Evolutionary conservation across 1,140 invertebrate genomes (phyloP).

Genomic region (Drosophila punjabiensis): DNA sequence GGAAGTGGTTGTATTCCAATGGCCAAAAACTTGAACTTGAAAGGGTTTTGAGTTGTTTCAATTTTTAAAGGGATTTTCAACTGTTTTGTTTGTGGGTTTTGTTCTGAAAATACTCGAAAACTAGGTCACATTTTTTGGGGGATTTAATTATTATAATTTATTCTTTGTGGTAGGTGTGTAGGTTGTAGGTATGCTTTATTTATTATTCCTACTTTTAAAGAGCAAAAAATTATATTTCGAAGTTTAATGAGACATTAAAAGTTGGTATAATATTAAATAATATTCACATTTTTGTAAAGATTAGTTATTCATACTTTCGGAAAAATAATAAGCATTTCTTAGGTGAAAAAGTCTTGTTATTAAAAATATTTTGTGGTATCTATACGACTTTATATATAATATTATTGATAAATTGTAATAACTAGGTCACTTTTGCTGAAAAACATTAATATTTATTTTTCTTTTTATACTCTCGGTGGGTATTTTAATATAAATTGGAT

Average conservation of each 20-base stretch:
- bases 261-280: neutral
- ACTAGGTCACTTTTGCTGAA: no score
- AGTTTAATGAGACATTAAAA: neutral
- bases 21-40: constrained; percentile 61
- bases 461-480: no score
- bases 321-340: no score
- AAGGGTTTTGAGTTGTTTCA: neutral
- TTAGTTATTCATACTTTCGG: no score
- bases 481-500: no score
- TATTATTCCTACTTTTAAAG: neutral
- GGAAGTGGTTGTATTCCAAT: constrained; percentile 39
- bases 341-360: no score
- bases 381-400: no score
- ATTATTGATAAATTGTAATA: no score
- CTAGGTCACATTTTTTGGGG: neutral
- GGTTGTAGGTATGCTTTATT: accelerated
- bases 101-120: neutral
- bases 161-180: no score
- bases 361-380: no score
- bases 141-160: neutral
- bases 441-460: no score
- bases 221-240: neutral
- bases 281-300: neutral
- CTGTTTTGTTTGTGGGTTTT: constrained; percentile 10
- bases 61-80: neutral